Percentiles rank a stretch among this genome's conserved stretches.
Conservation (phyloP, 2,888 invertebrate genomes). For the Caenorhabditis sp. region DNA sequence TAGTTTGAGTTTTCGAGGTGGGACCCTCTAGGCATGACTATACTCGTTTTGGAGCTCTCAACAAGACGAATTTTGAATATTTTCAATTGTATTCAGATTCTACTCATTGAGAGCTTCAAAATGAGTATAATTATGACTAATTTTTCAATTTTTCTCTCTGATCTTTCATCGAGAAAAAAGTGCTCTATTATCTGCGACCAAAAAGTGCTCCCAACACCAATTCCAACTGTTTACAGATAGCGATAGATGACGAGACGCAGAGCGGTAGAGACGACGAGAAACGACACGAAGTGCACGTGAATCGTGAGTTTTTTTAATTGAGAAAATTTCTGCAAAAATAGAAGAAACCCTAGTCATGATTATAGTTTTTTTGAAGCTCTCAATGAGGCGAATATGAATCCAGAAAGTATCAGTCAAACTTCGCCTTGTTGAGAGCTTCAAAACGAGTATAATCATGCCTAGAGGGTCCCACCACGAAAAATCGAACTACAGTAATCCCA, state of each 20-base stretch:
- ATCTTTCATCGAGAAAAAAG: too few species aligned
- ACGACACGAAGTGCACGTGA: slow-evolving; percentile 37
- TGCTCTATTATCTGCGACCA: too few species aligned
- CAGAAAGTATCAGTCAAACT: too few species aligned
- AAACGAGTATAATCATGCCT: too few species aligned
- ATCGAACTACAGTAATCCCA: not conserved
- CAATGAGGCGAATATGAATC: too few species aligned
- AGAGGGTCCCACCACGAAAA: not conserved
- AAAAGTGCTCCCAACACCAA: not conserved
- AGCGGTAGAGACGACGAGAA: slow-evolving; percentile 21
- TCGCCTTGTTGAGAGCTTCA: too few species aligned
- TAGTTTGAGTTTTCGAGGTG: not conserved
- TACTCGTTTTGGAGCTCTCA: not conserved
- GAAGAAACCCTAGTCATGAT: too few species aligned
- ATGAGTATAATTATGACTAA: not conserved
- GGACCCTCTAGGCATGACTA: not conserved
- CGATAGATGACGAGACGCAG: slow-evolving; percentile 62
- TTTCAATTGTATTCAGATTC: not conserved
- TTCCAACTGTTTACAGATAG: slow-evolving; percentile 34
- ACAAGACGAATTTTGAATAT: too few species aligned
- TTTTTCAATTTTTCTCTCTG: not conserved
- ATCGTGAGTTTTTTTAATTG: slow-evolving; percentile 36
- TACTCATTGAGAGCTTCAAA: not conserved
- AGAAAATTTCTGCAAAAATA: not conserved
- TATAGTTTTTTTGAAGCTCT: too few species aligned